Evolutionary conservation across 1,140 invertebrate species (phyloP).

Genomic region (Magallana ariakensis): DNA sequence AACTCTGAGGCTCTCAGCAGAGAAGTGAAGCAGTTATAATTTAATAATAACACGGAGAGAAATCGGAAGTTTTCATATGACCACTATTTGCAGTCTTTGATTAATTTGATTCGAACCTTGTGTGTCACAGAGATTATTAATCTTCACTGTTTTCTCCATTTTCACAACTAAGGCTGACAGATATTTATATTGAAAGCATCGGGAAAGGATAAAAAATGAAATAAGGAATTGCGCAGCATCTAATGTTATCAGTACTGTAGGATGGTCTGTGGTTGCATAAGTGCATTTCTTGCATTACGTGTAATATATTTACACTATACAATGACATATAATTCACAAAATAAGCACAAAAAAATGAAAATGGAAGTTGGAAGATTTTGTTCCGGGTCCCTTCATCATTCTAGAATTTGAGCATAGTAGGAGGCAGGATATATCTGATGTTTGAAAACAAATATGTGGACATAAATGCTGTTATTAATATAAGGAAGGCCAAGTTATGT

Average conservation of each 20-base stretch:
- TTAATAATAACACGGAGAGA: slow-evolving; percentile 21
- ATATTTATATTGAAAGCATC: slow-evolving; percentile 7
- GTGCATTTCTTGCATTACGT: background rate
- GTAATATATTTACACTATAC: background rate
- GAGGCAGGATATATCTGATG: too few species aligned
- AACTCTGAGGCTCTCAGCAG: background rate
- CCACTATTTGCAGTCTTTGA: slow-evolving; percentile 18
- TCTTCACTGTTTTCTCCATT: slow-evolving; percentile 27
- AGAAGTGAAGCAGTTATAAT: slow-evolving; percentile 31
- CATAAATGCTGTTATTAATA: too few species aligned
- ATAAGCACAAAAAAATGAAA: background rate
- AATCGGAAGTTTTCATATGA: slow-evolving; percentile 27
- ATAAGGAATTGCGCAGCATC: background rate
- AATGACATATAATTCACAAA: background rate
- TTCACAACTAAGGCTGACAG: slow-evolving; percentile 7
- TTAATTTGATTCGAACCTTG: slow-evolving; percentile 21
- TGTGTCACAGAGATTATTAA: slow-evolving; percentile 25
- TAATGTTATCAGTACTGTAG: slow-evolving; percentile 4
- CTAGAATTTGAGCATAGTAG: too few species aligned
- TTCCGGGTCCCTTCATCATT: too few species aligned
- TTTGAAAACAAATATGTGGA: too few species aligned
- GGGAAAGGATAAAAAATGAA: background rate
- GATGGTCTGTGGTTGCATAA: background rate
- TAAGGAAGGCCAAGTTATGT: too few species aligned
- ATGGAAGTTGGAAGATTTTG: too few species aligned